Percentiles rank a stretch among this genome's conserved stretches.
Conservation (phyloP, 2,888 invertebrate species). For the Hemithea aestivaria region DNA sequence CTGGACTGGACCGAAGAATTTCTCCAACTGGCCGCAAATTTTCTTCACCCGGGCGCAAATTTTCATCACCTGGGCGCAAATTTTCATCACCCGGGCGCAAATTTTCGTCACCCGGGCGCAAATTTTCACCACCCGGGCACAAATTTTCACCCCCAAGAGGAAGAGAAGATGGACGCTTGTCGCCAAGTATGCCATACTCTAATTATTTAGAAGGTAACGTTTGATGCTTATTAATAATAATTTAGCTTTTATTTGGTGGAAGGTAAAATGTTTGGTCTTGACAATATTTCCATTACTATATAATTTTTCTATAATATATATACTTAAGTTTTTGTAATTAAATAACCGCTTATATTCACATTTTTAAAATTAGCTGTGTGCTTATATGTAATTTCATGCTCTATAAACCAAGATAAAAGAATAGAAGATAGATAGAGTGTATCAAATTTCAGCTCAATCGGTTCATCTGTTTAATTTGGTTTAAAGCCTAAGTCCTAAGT, state of each 20-base stretch:
- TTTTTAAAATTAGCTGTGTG: no score
- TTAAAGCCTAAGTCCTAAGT: no score
- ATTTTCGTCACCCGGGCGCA: slow-evolving; percentile 21
- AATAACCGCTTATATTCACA: no score
- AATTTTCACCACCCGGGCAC: slow-evolving; percentile 25
- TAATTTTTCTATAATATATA: no score
- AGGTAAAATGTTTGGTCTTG: no score
- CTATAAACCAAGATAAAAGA: no score
- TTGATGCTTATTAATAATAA: neutral
- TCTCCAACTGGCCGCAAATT: neutral
- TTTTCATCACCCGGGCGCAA: slow-evolving; percentile 19
- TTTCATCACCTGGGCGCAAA: slow-evolving; percentile 21
- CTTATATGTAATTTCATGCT: no score
- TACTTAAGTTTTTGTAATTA: no score
- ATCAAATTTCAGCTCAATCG: no score
- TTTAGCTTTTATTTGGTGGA: neutral
- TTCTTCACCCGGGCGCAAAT: slow-evolving; percentile 7
- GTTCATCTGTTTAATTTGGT: no score
- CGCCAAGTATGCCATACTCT: slow-evolving; percentile 26
- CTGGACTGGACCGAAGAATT: slow-evolving; percentile 1
- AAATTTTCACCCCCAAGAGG: slow-evolving; percentile 23
- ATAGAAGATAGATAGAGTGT: no score
- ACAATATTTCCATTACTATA: no score
- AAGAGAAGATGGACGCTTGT: slow-evolving; percentile 21
- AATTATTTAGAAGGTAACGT: slow-evolving; percentile 18